Base-by-base conservation (phyloP, 2,113 vertebrate species). In the Microcebus ravelobensis region DNA sequence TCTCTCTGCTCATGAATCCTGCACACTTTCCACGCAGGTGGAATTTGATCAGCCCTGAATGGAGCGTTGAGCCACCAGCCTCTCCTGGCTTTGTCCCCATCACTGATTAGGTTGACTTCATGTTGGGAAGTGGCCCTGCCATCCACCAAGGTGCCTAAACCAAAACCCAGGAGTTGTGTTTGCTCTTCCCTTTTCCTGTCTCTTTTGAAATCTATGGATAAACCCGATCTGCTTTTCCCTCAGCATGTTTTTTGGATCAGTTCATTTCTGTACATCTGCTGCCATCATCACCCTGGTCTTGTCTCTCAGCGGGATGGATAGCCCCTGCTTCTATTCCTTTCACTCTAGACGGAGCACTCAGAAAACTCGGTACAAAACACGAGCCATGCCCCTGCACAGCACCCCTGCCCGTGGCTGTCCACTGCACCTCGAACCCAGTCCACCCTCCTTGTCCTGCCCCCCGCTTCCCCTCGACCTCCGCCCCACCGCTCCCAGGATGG, bases 321-420 rank as follows among this genome's bases (percentile, higher is more conserved):
- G 36, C 13, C 12, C 48, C 36, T 50, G 31, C 59, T 82, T 79
- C 27, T 7, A 27, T 20, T 74, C 63, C 50, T 63, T 3, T 12
- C 36, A 1, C 6, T 71, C 71, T 67, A 25, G 20, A 91, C 74
- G 45, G 42, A 92, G 12, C 55, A 23, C 14, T 68, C 14, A 55
- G 67, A 77, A 50, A 48, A 15, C 3, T 77, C 34, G 34, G 77
- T 34, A 21, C 45, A 45, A 18, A 67, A 11, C 27, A 2, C 1
- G 25, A 65, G 6, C 21, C 61, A 12, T 10, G 1, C 20, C 6
- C 55, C 61, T 74, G 67, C 25, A 0, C 6, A 9, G 23, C 0
- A 1, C 59, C 50, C 15, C 14, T 1, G 11, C 29, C 8, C 15
- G 0, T 21, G 63, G 11, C 70, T 67, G 23, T 36, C 39, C 6